Base-by-base conservation (phyloP, 1,140 invertebrate species). In the Pissodes strobi region DNA sequence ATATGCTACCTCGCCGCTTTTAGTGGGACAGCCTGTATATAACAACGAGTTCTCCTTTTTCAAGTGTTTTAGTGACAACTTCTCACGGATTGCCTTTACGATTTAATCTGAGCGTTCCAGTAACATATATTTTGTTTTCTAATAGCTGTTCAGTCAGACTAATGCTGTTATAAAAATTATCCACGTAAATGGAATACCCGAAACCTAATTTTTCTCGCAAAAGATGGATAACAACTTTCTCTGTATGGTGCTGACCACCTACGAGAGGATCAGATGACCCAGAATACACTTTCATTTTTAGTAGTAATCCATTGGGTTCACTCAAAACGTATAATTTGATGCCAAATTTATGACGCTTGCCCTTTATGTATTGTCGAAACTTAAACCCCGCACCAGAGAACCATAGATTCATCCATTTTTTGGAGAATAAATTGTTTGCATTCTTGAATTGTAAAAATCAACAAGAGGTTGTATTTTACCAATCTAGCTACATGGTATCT, bases 271-370 rank as follows among this genome's bases (percentile, higher is more conserved):
- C 17, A 12, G 41, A 2, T 30, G 51, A 51, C 15, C 71, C 68
- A 15, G 59, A 34, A 66, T 72, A 64, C 2, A 74, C 49, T 23
- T 59, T 21, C 55, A 71, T 52, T 38, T 68, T 72, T 4, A 68
- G 19, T 8, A 60, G 30, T 2, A 59, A 15, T 0, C 71, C 71
- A 27, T 64, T 61, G 0, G 59, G 49, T 61, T 73, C 68, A 53
- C 58, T 39, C 1, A 73, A 17, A 8, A 63, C 25, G 52, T 70
- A 72, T 4, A 69, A 61, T 41, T 74, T 74, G 37, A 74, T 58
- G 18, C 59, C 59, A 22, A 53, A 66, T 30, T 64, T 67, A 51
- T 56, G 65, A 2, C 53, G 49, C 27, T 63, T 64, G 57, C 57
- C 64, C 49, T 63, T 55, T 30, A 67, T 62, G 23, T 64, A 67